These are phyloP conservation scores for Epicauta chinensis DNA, from an alignment of 1,140 invertebrate genomes.

Conservation along the genomic window DNA sequence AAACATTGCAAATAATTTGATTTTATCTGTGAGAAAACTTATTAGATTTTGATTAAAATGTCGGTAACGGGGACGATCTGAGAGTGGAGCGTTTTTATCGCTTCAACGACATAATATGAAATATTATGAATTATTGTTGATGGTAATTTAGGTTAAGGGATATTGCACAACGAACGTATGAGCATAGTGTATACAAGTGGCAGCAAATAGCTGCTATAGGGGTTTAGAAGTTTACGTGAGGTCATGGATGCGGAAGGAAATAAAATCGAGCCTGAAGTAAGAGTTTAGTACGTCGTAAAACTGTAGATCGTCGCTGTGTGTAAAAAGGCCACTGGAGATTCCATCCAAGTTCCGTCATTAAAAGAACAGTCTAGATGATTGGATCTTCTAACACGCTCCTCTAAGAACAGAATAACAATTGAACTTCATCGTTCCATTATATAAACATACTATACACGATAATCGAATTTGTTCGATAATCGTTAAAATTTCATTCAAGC, in stretches of 20 bases:
- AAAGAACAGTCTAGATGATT: constrained; percentile 31
- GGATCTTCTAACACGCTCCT: constrained; percentile 22
- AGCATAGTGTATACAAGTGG: not conserved
- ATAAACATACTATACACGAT: constrained; percentile 28
- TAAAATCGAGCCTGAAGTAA: constrained; percentile 18
- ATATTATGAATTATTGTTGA: constrained; percentile 9
- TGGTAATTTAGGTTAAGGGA: constrained; percentile 15
- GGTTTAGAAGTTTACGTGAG: constrained; percentile 20
- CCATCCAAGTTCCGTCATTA: constrained; percentile 28
- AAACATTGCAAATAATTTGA: constrained; percentile 24
- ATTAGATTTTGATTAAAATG: constrained; percentile 24
- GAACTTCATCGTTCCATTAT: constrained; percentile 30
- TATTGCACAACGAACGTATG: too few relatives aligned
- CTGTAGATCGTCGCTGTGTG: constrained; percentile 17
- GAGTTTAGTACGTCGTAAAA: constrained; percentile 24
- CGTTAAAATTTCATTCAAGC: too few relatives aligned
- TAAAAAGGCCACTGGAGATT: constrained; percentile 26
- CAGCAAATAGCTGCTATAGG: constrained; percentile 18
- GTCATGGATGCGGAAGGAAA: constrained; percentile 23
- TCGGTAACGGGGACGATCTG: not conserved
- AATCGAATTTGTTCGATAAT: too few relatives aligned
- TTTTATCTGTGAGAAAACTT: constrained; percentile 19
- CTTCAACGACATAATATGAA: too few relatives aligned
- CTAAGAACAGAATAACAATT: constrained; percentile 28
- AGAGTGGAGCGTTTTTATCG: too few relatives aligned